Conservation (phyloP, 2,888 invertebrate genomes). For the Diogma glabrata region DNA sequence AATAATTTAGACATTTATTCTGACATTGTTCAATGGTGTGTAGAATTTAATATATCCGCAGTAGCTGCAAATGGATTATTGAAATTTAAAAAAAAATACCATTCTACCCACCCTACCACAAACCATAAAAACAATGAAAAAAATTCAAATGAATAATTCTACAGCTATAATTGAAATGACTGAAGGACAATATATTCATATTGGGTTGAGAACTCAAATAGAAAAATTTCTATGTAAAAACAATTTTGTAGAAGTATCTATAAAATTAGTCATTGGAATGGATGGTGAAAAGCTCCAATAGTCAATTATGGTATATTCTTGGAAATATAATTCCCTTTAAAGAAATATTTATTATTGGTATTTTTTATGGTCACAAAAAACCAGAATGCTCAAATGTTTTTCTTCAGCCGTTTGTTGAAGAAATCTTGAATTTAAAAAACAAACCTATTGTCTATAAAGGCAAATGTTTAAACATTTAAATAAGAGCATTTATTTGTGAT, state of each 20-base stretch:
- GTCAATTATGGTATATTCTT: neutral
- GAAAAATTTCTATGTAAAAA: neutral
- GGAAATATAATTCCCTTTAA: constrained; percentile 1
- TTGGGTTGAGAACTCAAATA: neutral
- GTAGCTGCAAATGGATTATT: too few species aligned
- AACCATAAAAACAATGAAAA: too few species aligned
- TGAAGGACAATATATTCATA: neutral
- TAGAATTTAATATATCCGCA: too few species aligned
- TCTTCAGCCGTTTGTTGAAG: neutral
- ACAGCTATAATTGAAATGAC: too few species aligned
- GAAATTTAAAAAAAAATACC: too few species aligned
- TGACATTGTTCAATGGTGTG: too few species aligned
- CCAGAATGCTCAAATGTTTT: neutral
- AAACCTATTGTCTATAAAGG: neutral
- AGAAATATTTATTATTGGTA: constrained; percentile 4
- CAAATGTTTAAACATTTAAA: neutral
- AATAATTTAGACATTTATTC: too few species aligned
- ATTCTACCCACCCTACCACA: too few species aligned
- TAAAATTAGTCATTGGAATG: neutral
- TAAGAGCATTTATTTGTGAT: constrained; percentile 1
- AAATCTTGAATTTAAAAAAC: neutral
- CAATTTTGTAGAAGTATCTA: neutral
- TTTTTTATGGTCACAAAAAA: neutral
- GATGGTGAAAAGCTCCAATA: too few species aligned
- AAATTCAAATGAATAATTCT: too few species aligned